Evolutionary conservation across 1,140 invertebrate genomes (phyloP).

Genomic region (Battus philenor): DNA sequence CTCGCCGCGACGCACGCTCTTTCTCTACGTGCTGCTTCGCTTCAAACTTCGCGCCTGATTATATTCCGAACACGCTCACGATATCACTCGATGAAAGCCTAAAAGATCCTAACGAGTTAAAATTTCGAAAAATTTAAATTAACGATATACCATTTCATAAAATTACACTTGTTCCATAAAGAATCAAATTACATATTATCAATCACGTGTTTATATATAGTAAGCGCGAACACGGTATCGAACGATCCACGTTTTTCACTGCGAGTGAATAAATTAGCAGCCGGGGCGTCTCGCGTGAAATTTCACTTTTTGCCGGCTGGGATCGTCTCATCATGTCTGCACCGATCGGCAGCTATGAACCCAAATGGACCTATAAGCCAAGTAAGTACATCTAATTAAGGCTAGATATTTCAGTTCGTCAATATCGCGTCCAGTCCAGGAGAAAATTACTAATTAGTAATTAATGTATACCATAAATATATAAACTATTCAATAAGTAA

Average conservation of each 20-base stretch:
- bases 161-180: constrained; percentile 27
- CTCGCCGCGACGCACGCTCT: constrained; percentile 58
- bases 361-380: constrained; percentile 42
- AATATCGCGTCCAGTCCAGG: no score
- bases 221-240: constrained; percentile 54
- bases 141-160: constrained; percentile 22
- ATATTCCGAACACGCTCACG: constrained; percentile 50
- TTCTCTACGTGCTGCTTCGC: constrained; percentile 40
- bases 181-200: constrained; percentile 46
- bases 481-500: not conserved
- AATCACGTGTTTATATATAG: constrained; percentile 66
- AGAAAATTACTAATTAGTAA: not conserved
- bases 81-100: constrained; percentile 16
- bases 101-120: constrained; percentile 8
- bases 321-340: constrained; percentile 45
- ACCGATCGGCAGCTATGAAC: constrained; percentile 24
- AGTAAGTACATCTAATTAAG: constrained; percentile 64
- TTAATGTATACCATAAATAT: not conserved
- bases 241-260: constrained; percentile 62
- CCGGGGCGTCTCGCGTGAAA: constrained; percentile 48
- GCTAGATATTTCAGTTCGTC: not conserved
- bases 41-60: constrained; percentile 33
- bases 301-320: constrained; percentile 68
- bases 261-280: constrained; percentile 62
- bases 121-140: constrained; percentile 9